Base-by-base conservation (phyloP, 1,140 invertebrate genomes). In the Aphaenogaster floridana region DNA sequence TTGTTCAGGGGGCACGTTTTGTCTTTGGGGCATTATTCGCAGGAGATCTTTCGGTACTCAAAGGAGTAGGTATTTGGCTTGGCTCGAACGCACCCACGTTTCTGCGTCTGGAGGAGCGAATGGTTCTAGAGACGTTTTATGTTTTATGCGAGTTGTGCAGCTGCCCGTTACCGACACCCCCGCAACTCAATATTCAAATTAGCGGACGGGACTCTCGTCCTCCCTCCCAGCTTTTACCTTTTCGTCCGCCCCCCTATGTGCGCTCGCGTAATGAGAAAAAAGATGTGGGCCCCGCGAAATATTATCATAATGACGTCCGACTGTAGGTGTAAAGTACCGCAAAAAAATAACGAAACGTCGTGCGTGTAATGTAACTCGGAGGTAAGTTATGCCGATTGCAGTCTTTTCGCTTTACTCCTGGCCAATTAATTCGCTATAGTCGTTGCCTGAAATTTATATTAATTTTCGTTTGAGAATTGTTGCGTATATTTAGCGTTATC, bases 141-240 rank as follows among this genome's bases (percentile, higher is more conserved):
- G 93, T 90, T 94, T 94, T 93, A 93, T 92, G 92, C 89, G 92
- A 92, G 90, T 90, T 88, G 91, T 91, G 94, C 94, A 94, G 93
- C 94, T 95, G 94, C 91, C 90, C 91, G 91, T 92, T 94, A 91
- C 92, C 88, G 87, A 94, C 93, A 94, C 94, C 93, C 94, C 93
- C 94, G 93, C 94, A 95, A 93, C 91, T 93, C 92, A 94, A 93
- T 94, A 95, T 95, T 95, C 93, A 95, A 95, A 94, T 95, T 92
- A 94, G 90, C 93, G 87, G 90, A 90, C 90, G 88, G 59, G 85
- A 69, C 90, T 68, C n/a, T 84, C 72, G 48, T 57, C 74, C 59
- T 86, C 69, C 83, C 59, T 77, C 42, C 28, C 54, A 74, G 52
- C 74, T 59, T 50, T 8, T 64, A 66, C 59, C 64, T 63, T 57